Evolutionary conservation across 2,113 vertebrate species (phyloP).

Genomic region (Lagenorhynchus albirostris): DNA sequence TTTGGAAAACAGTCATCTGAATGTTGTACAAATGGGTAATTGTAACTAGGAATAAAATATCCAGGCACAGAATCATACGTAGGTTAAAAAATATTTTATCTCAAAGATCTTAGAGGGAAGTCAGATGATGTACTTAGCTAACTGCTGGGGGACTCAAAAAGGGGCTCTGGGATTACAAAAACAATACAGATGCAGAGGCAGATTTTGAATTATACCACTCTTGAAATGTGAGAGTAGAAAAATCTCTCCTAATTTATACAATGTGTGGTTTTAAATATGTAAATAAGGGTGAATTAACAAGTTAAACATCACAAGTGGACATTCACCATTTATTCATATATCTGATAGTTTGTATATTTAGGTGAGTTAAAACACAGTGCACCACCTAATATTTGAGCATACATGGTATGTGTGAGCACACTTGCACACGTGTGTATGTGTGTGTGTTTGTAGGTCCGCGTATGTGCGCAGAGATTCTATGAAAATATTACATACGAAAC

Average conservation of each 20-base stretch:
- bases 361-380: background rate
- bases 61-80: background rate
- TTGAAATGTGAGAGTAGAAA: background rate
- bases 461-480: background rate
- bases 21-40: background rate
- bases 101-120: background rate
- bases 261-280: background rate
- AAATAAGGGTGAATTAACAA: conserved; percentile 20
- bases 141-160: background rate
- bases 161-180: background rate
- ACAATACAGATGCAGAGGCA: background rate
- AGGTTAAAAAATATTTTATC: background rate
- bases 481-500: background rate
- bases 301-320: background rate
- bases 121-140: background rate
- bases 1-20: background rate
- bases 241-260: background rate
- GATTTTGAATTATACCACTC: background rate
- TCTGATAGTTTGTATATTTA: background rate
- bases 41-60: background rate
- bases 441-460: background rate
- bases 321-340: background rate
- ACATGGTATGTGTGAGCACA: background rate
- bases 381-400: background rate
- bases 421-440: background rate